A percentile compares a stretch with the other conserved stretches of the same genome.
Evolutionary conservation across 2,113 vertebrate genomes (phyloP).

Genomic region (Hydrochoerus hydrochaeris): DNA sequence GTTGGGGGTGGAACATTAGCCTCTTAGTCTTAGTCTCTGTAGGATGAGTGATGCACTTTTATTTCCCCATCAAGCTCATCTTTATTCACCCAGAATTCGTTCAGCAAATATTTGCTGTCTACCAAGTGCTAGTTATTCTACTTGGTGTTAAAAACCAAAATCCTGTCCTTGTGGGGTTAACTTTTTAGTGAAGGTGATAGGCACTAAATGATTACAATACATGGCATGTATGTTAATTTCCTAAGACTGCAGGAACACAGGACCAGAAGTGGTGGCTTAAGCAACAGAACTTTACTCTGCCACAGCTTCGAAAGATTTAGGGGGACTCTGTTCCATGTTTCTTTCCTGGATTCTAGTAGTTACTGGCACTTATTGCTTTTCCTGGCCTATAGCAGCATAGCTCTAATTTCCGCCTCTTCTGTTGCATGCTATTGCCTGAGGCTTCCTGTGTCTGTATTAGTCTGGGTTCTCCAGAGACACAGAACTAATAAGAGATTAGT

Average conservation of each 20-base stretch:
- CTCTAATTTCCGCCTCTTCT: background rate
- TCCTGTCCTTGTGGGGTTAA: background rate
- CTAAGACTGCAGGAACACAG: background rate
- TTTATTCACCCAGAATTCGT: background rate
- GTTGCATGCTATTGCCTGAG: fast-evolving
- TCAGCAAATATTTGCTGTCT: background rate
- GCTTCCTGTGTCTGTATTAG: background rate
- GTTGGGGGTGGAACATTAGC: background rate
- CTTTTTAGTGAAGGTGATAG: background rate
- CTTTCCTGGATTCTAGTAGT: background rate
- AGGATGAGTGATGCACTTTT: background rate
- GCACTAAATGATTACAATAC: background rate
- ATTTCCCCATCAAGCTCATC: background rate
- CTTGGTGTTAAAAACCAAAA: background rate
- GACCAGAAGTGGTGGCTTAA: background rate
- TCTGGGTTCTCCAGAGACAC: background rate
- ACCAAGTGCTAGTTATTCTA: background rate
- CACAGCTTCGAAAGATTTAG: background rate
- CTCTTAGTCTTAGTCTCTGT: background rate
- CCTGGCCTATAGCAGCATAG: too few relatives aligned
- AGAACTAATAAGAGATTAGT: slow-evolving; percentile 4
- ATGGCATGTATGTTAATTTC: background rate
- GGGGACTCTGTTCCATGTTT: too few relatives aligned
- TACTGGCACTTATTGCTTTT: background rate
- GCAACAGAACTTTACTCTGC: background rate